Evolutionary conservation across 1,140 invertebrate genomes (phyloP), one percentile per base, ranked within the genome.

Genomic region (Monomorium pharaonis): DNA sequence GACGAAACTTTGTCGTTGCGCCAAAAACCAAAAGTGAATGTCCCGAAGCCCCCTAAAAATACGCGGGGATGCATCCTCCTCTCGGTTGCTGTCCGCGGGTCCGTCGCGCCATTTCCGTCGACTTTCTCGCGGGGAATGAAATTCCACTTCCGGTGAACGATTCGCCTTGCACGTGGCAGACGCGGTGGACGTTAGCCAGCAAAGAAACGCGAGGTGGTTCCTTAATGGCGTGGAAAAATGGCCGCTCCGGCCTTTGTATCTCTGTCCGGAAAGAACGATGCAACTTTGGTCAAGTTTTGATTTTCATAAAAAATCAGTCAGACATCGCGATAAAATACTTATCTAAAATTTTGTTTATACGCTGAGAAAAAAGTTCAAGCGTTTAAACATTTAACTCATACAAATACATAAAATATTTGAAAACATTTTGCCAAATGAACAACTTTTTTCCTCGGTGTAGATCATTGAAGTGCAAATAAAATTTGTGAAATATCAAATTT

Each of bases 1-100:
- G 83, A 62, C 86, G 91, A 93, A 93, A 93, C 89, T 92, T 94
- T 94, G 93, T 94, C 93, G 91, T 92, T 93, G 92, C 89, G 93
- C 93, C 93, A 94, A 92, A 93, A 93, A 92, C 76, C 92, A 75
- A 92, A 93, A 93, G 93, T 93, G 89, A 93, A 94, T 88, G 92
- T 92, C 89, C 92, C 88, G 91, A 91, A 90, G 88, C 84, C 70
- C 91, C 91, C 93, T 94, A 94, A 94, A 94, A 94, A 94, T 94
- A 94, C 92, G 78, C 78, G 78, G 63, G 47, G 56, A 56, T 37
- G 51, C 62, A 72, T 88, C 62, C 78, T 27, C 44, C 54, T 49
- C 74, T n/a, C 12, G 1, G 30, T 44, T n/a, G 56, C 37, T 30
- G 18, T 33, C 27, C 54, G 54, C n/a, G n/a, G n/a, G 30, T 56